Base-by-base conservation (phyloP, 2,888 invertebrate genomes). In the Melipona bicolor region DNA sequence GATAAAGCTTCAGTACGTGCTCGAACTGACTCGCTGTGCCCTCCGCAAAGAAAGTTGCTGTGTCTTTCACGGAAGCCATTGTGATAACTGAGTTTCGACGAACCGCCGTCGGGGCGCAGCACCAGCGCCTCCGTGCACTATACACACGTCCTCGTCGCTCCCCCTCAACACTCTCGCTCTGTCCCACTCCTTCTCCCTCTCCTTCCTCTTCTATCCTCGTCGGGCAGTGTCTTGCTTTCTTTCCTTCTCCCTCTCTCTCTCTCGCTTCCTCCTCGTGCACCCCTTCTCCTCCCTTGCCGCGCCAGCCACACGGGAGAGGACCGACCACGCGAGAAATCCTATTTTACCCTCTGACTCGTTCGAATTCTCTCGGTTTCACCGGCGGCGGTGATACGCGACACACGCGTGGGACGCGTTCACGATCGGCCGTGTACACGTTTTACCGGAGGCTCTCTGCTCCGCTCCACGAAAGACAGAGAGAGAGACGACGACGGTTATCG, bases 31-130 rank as follows among this genome's bases (percentile, higher is more conserved):
- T 96, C 94, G 97, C 97, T 95, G 97, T 97, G 95, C 98, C 98
- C 96, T 98, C 97, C 95, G 97, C 97, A 96, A 98, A 98, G 97
- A 98, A 98, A 96, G 97, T 97, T 95, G 98, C 97, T 95, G 98
- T 98, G 96, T 98, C 97, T 96, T 97, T 97, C 96, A 97, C 96
- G 96, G 97, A 97, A 96, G 97, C 97, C 97, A 97, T 97, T 96
- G 96, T 96, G 96, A 96, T 92, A 91, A 91, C 92, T 91, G 90
- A 87, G 89, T 83, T 93, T 91, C 89, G 85, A 76, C 85, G 77
- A 84, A 89, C 85, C 88, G 86, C 88, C 93, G 90, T 82, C 52
- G 90, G 92, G 88, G 90, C 87, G 93, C 93, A 90, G 89, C 90
- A 88, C 89, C 56, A 74, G 79, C 87, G 85, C 81, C 87, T 82